phyloP scores from a whole-genome alignment of 2,113 vertebrate species.

The Andinoacara biseriatus region DNA sequence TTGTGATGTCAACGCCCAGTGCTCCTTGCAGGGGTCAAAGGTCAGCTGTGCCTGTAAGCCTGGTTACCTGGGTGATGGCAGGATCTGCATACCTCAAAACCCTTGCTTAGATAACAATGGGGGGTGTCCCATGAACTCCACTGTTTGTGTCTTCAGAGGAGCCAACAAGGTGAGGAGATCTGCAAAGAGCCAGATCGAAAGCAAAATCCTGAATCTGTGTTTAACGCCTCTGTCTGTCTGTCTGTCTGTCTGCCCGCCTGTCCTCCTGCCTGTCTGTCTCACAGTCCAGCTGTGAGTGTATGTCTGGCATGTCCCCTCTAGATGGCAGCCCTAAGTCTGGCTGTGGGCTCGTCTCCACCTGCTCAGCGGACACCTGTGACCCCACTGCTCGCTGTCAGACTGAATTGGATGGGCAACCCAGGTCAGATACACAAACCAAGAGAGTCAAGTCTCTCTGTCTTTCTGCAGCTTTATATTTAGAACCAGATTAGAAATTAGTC shows the following conservation, averaged over 20 bases:
- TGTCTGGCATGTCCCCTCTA: constrained; percentile 77
- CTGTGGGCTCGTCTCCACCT: constrained; percentile 76
- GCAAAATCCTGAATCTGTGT: background rate
- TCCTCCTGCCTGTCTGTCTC: constrained; percentile 11
- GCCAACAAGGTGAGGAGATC: constrained; percentile 85
- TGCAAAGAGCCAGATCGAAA: background rate
- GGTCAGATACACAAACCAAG: constrained; percentile 50
- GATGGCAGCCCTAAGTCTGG: constrained; percentile 55
- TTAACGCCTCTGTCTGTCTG: background rate
- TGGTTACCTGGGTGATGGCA: constrained; percentile 87
- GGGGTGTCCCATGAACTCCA: constrained; percentile 87
- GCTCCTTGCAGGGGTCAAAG: constrained; percentile 71
- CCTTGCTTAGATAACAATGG: constrained; percentile 86
- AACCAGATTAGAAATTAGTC: too few species aligned
- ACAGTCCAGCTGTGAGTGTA: constrained; percentile 87
- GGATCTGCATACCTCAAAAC: constrained; percentile 85
- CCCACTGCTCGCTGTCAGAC: constrained; percentile 79
- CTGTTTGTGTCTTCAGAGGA: constrained; percentile 80
- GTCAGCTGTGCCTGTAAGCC: constrained; percentile 84
- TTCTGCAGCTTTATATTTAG: background rate
- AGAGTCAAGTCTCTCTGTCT: background rate
- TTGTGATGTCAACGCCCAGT: constrained; percentile 84
- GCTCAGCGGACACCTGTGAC: constrained; percentile 77
- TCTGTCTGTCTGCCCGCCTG: constrained; percentile 1
- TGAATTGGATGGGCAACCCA: constrained; percentile 67